These are phyloP conservation scores for Entomobrya multifasciata DNA, from an alignment of 2,888 invertebrate genomes.

Conservation along the genomic window DNA sequence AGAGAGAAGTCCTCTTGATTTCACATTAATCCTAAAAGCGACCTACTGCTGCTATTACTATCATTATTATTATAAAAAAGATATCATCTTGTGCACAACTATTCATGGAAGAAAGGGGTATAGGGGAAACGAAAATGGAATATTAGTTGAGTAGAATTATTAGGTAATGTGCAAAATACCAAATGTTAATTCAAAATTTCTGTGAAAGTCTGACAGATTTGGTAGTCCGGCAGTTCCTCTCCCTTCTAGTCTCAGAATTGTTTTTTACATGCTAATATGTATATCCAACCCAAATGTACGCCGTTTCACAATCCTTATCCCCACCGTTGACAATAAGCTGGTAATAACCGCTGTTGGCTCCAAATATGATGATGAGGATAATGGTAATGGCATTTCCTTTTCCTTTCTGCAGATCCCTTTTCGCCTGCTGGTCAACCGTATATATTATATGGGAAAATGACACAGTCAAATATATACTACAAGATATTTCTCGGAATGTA, in stretches of 20 bases:
- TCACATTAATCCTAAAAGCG: constrained; percentile 27
- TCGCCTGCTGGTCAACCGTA: background rate
- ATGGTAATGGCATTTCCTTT: constrained; percentile 26
- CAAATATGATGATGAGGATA: constrained; percentile 10
- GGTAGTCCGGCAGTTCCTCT: too few species aligned
- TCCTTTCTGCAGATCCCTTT: background rate
- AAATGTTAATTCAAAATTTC: too few species aligned
- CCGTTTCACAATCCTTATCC: too few species aligned
- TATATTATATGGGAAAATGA: background rate
- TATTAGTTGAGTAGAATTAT: constrained; percentile 21
- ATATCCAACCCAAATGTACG: too few species aligned
- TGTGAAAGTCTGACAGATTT: too few species aligned
- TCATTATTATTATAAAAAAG: background rate
- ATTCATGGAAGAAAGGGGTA: background rate
- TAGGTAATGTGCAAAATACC: too few species aligned
- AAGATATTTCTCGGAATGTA: constrained; percentile 1
- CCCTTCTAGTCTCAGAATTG: too few species aligned
- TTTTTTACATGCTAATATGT: too few species aligned
- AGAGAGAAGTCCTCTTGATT: constrained; percentile 23
- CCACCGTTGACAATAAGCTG: too few species aligned
- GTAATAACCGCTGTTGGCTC: constrained; percentile 17
- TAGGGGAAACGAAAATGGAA: background rate
- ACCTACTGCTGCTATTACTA: background rate
- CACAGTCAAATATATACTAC: background rate
- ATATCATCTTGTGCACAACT: too few species aligned